Conservation (phyloP, 23 tunicate genomes). For the Styela plicata region DNA sequence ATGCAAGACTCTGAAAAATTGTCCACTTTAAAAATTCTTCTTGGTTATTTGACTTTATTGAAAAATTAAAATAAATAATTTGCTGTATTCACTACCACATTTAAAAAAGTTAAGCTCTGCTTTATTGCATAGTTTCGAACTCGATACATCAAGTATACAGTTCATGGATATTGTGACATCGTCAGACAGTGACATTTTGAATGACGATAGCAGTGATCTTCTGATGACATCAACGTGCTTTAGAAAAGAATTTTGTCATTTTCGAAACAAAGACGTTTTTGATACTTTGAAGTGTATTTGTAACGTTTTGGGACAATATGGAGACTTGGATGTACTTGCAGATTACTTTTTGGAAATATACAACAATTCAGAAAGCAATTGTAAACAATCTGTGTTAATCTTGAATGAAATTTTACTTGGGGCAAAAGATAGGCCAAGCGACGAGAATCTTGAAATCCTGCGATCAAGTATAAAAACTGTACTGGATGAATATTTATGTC, state of each 20-base stretch:
- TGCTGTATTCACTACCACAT: constrained; percentile 38
- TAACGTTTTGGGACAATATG: constrained; percentile 52
- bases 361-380: constrained; percentile 31
- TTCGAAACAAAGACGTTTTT: constrained; percentile 29
- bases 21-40: constrained; percentile 27
- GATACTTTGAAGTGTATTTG: constrained; percentile 38
- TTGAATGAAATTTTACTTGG: constrained; percentile 61
- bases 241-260: constrained; percentile 52
- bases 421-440: not conserved
- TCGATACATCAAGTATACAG: constrained; percentile 39
- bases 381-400: constrained; percentile 45
- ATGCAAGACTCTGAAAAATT: constrained; percentile 44
- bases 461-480: constrained; percentile 23
- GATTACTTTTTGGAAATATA: constrained; percentile 46
- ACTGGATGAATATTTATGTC: constrained; percentile 36
- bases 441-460: not conserved
- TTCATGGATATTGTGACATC: constrained; percentile 21
- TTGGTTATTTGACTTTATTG: constrained; percentile 50
- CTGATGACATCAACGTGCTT: constrained; percentile 36
- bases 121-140: constrained; percentile 47
- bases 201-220: not conserved
- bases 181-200: not conserved
- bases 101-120: constrained; percentile 38
- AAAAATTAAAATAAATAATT: constrained; percentile 18
- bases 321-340: constrained; percentile 42